Evolutionary conservation across 2,797 vertebrate species (phyloP).

Genomic region (Acanthurus lineatus): DNA sequence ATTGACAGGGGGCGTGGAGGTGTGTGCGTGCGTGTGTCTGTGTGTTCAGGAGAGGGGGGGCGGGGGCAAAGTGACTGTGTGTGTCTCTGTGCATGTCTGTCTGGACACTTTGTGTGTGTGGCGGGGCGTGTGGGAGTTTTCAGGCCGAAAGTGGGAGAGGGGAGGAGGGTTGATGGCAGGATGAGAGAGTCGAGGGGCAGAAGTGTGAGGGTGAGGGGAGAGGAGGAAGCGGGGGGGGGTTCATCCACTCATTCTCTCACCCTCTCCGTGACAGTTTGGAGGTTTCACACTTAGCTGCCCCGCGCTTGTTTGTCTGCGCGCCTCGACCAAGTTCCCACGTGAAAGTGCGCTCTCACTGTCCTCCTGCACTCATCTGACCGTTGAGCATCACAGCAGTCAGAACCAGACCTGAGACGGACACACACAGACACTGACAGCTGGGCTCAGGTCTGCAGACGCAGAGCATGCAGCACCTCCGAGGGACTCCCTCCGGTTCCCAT

Average conservation of each 20-base stretch:
- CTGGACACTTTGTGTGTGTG: conserved; percentile 65
- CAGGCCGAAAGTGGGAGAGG: conserved; percentile 45
- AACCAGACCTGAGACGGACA: conserved; percentile 62
- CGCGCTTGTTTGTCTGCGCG: conserved; percentile 81
- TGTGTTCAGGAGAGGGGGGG: conserved; percentile 24
- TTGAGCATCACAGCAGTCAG: conserved; percentile 73
- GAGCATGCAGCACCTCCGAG: conserved; percentile 34
- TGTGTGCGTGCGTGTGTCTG: conserved; percentile 57
- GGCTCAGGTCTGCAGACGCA: conserved; percentile 55
- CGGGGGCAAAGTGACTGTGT: conserved; percentile 39
- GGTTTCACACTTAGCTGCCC: conserved; percentile 85
- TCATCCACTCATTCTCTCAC: conserved; percentile 63
- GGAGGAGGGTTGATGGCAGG: conserved; percentile 58
- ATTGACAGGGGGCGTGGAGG: conserved; percentile 79
- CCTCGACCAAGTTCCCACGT: conserved; percentile 85
- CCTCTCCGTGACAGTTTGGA: conserved; percentile 84
- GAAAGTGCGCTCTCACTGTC: conserved; percentile 82
- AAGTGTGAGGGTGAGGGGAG: conserved; percentile 61
- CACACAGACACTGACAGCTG: conserved; percentile 71
- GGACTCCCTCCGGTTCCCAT: conserved; percentile 58
- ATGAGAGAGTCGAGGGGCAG: conserved; percentile 60
- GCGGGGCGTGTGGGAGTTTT: conserved; percentile 68
- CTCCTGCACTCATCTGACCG: conserved; percentile 70
- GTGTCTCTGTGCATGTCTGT: conserved; percentile 76
- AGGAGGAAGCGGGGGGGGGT: conserved; percentile 33